Conservation (phyloP, 1,140 invertebrate species). For the Drosophila arizonae region DNA sequence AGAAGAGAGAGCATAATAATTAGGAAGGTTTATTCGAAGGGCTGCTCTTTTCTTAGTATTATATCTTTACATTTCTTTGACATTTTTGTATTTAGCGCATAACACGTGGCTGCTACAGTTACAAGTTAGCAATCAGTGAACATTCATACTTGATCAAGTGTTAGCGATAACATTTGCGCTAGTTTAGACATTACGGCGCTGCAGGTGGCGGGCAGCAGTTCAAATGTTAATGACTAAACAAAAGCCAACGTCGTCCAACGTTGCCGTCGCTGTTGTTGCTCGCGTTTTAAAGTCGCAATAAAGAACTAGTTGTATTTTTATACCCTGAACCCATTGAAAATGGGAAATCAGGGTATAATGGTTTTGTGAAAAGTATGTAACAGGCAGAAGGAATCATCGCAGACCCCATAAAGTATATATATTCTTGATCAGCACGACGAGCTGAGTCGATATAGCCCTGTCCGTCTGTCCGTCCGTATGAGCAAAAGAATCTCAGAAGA, state of each 20-base stretch:
- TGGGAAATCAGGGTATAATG: too few species aligned
- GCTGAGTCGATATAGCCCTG: too few species aligned
- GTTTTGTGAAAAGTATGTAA: too few species aligned
- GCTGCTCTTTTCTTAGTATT: not conserved
- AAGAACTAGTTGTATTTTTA: conserved; percentile 49
- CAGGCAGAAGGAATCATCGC: too few species aligned
- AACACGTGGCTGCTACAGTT: conserved; percentile 4
- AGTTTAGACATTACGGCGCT: conserved; percentile 42
- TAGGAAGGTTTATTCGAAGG: not conserved
- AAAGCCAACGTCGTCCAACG: conserved; percentile 4
- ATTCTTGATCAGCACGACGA: too few species aligned
- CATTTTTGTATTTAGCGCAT: not conserved
- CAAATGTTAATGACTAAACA: conserved; percentile 71
- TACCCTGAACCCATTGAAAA: too few species aligned
- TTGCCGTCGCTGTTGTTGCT: conserved; percentile 10
- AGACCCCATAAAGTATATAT: too few species aligned
- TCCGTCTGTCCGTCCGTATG: too few species aligned
- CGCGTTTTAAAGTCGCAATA: conserved; percentile 69
- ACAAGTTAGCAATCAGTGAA: not conserved
- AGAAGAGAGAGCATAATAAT: conserved; percentile 16
- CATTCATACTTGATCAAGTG: conserved; percentile 3
- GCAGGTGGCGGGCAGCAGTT: conserved; percentile 39
- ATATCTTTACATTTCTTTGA: not conserved
- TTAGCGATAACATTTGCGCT: conserved; percentile 20
- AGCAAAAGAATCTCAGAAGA: too few species aligned